These are phyloP conservation scores for Oncorhynchus masou DNA, from an alignment of 2,113 vertebrate genomes.

Conservation along the genomic window DNA sequence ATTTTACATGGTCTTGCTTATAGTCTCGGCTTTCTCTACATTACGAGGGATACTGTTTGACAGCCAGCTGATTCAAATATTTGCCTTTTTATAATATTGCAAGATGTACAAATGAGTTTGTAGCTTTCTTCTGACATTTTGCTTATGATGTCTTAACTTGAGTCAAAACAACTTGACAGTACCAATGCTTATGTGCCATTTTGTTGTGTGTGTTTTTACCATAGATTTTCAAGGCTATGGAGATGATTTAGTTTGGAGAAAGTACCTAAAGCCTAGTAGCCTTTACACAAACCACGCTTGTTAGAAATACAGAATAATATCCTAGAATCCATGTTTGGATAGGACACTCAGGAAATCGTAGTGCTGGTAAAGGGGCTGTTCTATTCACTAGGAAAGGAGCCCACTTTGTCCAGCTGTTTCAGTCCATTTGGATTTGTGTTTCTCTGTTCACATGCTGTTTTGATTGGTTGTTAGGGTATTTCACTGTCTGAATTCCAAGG, in stretches of 20 bases:
- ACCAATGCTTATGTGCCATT: slow-evolving; percentile 28
- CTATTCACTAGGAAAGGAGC: slow-evolving; percentile 8
- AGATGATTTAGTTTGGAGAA: slow-evolving; percentile 2
- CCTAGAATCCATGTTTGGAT: neutral
- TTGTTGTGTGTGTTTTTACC: slow-evolving; percentile 12
- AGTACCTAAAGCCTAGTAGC: slow-evolving; percentile 12
- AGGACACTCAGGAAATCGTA: slow-evolving; percentile 38
- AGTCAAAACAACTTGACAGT: slow-evolving; percentile 3
- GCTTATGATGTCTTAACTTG: slow-evolving; percentile 8
- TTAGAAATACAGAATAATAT: slow-evolving; percentile 38
- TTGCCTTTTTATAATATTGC: slow-evolving; percentile 24
- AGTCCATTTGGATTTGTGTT: slow-evolving; percentile 14
- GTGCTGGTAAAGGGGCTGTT: slow-evolving; percentile 20
- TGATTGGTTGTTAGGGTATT: slow-evolving; percentile 34
- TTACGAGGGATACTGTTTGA: slow-evolving; percentile 12
- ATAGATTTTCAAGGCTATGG: slow-evolving; percentile 47
- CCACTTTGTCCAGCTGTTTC: slow-evolving; percentile 35
- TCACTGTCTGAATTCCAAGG: slow-evolving; percentile 30
- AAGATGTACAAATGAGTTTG: slow-evolving; percentile 10
- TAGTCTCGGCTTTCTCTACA: neutral
- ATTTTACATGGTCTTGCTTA: too few species aligned
- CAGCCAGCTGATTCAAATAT: slow-evolving; percentile 22
- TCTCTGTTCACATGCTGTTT: slow-evolving; percentile 58
- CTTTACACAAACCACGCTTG: neutral
- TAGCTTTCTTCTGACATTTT: neutral